Conservation (phyloP, 2,113 vertebrate species). For the Lota lota region DNA sequence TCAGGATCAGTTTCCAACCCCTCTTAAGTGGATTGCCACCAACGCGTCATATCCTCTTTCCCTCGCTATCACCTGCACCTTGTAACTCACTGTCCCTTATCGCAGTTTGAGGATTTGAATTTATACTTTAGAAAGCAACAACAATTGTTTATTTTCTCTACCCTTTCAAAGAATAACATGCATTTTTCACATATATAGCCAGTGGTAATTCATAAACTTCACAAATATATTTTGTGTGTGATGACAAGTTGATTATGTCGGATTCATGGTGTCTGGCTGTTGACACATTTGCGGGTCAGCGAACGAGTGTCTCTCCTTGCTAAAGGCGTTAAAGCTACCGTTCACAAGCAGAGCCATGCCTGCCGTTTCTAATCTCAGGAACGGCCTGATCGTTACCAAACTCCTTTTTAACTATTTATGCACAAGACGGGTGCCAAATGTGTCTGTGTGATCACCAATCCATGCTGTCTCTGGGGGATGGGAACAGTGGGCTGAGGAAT, state of each 20-base stretch:
- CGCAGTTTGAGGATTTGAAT: not conserved
- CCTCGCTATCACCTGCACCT: conserved; percentile 16
- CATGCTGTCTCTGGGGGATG: conserved; percentile 11
- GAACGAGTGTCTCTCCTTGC: conserved; percentile 26
- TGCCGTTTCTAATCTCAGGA: conserved; percentile 52
- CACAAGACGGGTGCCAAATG: conserved; percentile 60
- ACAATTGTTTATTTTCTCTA: not conserved
- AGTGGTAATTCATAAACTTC: too few relatives aligned
- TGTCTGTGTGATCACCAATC: conserved; percentile 39
- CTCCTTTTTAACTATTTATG: conserved; percentile 75
- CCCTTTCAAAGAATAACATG: too few relatives aligned
- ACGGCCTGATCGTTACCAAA: conserved; percentile 66
- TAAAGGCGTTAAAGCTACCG: conserved; percentile 11
- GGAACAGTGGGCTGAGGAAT: conserved; percentile 1
- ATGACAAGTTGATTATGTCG: not conserved
- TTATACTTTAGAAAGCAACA: not conserved
- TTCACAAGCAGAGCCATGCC: conserved; percentile 17
- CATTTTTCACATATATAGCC: too few relatives aligned
- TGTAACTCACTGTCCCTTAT: not conserved
- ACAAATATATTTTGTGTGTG: too few relatives aligned
- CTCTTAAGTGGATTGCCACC: conserved; percentile 60
- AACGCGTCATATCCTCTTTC: conserved; percentile 62
- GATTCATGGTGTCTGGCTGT: not conserved
- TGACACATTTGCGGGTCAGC: not conserved
- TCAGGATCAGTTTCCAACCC: conserved; percentile 61